Evolutionary conservation across 2,113 vertebrate species (phyloP).

Genomic region (Reinhardtius hippoglossoides): DNA sequence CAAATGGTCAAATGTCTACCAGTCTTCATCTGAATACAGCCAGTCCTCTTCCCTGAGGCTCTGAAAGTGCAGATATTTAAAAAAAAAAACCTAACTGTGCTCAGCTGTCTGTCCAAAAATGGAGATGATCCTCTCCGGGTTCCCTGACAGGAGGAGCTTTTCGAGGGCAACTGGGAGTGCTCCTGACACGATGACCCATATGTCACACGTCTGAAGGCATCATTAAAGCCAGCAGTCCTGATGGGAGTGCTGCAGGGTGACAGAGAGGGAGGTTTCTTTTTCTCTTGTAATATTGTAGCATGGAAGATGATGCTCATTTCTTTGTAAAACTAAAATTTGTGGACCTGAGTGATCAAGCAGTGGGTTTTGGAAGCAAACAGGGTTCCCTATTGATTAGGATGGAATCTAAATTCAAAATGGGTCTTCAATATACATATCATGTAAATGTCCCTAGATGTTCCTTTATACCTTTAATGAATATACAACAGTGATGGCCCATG

Average conservation of each 20-base stretch:
- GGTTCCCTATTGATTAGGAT: too few relatives aligned
- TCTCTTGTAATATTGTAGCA: background rate
- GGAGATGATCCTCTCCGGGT: slow-evolving; percentile 61
- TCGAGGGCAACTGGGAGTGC: slow-evolving; percentile 7
- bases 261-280: background rate
- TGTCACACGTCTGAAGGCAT: slow-evolving; percentile 41
- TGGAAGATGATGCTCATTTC: slow-evolving; percentile 3
- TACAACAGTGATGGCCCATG: background rate
- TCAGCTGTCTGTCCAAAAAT: slow-evolving; percentile 54
- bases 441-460: background rate
- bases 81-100: slow-evolving; percentile 28
- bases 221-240: slow-evolving; percentile 14
- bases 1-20: slow-evolving; percentile 26
- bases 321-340: background rate
- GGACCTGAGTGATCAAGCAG: background rate
- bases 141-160: slow-evolving; percentile 52
- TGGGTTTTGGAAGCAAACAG: background rate
- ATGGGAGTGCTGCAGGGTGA: slow-evolving; percentile 17
- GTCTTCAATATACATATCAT: background rate
- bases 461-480: background rate
- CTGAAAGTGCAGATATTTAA: slow-evolving; percentile 32
- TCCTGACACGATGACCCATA: slow-evolving; percentile 61
- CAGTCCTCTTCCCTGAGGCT: slow-evolving; percentile 18
- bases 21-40: slow-evolving; percentile 35
- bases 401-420: background rate